Evolutionary conservation across 2,888 invertebrate species (phyloP).

Genomic region (Smittia sp.): DNA sequence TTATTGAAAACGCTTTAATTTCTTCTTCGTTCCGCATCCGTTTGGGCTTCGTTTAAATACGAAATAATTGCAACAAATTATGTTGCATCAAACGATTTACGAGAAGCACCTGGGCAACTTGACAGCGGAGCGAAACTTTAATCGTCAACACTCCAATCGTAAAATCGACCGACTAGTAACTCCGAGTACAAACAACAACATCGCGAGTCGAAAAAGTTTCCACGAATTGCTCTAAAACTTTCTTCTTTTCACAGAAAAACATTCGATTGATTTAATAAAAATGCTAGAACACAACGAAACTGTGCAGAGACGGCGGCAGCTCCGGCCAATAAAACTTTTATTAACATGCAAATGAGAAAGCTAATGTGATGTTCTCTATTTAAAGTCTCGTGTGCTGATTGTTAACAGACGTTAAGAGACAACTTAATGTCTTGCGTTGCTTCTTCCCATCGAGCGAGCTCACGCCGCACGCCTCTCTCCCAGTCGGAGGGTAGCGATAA

Average conservation of each 20-base stretch:
- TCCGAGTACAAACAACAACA: background rate
- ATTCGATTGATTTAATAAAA: slow-evolving; percentile 17
- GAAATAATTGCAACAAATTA: too few species aligned
- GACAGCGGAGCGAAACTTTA: background rate
- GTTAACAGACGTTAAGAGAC: too few species aligned
- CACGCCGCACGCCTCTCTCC: too few species aligned
- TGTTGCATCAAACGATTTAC: too few species aligned
- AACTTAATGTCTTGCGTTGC: too few species aligned
- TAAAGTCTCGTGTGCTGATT: too few species aligned
- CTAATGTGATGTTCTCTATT: too few species aligned
- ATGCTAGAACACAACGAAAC: slow-evolving; percentile 2
- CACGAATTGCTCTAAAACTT: background rate
- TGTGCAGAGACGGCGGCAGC: background rate
- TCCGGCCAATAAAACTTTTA: too few species aligned
- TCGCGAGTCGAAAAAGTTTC: background rate
- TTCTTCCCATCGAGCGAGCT: too few species aligned
- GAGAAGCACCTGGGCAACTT: too few species aligned
- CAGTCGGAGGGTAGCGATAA: background rate
- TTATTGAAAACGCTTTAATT: background rate
- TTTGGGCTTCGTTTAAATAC: background rate
- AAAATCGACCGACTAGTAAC: background rate
- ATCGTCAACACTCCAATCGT: background rate
- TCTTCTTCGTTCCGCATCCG: background rate
- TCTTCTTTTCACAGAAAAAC: slow-evolving; percentile 6
- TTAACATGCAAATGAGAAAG: too few species aligned